Evolutionary conservation across 2,888 invertebrate species (phyloP).

Genomic region (Thelaira solivaga): DNA sequence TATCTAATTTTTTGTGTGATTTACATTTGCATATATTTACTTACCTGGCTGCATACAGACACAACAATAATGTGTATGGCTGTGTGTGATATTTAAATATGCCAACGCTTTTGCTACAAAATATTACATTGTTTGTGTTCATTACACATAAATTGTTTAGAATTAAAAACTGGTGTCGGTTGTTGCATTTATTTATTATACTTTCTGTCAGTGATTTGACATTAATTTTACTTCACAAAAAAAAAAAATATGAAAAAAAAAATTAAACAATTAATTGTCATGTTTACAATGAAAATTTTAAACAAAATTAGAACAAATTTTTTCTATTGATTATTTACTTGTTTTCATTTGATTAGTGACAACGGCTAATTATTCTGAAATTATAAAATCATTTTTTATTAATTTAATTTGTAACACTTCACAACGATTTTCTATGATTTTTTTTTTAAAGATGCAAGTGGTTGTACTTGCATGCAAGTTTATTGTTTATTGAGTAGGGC

Average conservation of each 20-base stretch:
- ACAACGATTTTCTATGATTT: neutral
- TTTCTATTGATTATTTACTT: slow-evolving; percentile 3
- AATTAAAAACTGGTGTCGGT: neutral
- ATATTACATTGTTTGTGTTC: no score
- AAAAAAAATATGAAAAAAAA: no score
- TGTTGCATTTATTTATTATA: neutral
- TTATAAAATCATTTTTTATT: neutral
- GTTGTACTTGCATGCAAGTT: neutral
- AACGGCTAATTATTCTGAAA: neutral
- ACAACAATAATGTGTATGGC: no score
- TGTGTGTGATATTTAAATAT: no score
- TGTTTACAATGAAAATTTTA: slow-evolving; percentile 38
- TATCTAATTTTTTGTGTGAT: no score
- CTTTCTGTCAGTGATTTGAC: neutral
- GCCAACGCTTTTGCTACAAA: no score
- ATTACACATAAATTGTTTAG: no score
- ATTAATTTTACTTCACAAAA: slow-evolving; percentile 19
- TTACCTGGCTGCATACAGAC: no score
- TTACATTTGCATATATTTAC: no score
- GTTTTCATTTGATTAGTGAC: neutral
- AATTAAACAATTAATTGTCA: slow-evolving; percentile 26
- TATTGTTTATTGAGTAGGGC: neutral
- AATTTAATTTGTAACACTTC: neutral
- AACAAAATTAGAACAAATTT: slow-evolving; percentile 10
- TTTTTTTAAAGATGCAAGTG: neutral